phyloP scores from a whole-genome alignment of 64 coral and sea anemone genomes.

The Trachythela sp. region DNA sequence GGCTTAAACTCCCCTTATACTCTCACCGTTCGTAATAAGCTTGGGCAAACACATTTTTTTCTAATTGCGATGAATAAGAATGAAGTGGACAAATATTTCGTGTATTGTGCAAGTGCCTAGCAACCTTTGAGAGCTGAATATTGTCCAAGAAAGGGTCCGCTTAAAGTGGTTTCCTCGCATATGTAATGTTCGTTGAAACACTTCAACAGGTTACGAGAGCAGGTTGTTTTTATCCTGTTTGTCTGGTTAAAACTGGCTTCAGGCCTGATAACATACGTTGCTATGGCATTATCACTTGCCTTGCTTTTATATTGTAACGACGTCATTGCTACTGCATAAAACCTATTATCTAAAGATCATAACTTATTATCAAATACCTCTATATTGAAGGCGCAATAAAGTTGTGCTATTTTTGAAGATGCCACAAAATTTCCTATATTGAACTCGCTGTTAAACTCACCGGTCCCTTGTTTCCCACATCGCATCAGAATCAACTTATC shows the following conservation, averaged over 20 bases:
- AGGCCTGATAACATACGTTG: neutral
- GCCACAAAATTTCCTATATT: too few species aligned
- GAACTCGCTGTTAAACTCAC: too few species aligned
- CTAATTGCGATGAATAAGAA: neutral
- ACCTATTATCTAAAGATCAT: too few species aligned
- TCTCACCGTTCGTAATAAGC: neutral
- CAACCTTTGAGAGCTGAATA: neutral
- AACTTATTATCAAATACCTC: too few species aligned
- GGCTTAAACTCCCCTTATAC: neutral
- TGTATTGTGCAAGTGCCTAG: neutral
- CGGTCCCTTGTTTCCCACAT: too few species aligned
- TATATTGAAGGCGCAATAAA: too few species aligned
- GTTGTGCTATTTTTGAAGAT: too few species aligned
- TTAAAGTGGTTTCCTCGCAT: neutral
- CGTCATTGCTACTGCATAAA: too few species aligned
- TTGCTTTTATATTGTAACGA: too few species aligned
- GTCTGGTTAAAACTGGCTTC: neutral
- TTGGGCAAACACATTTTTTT: slow-evolving; percentile 9
- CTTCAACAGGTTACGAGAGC: neutral
- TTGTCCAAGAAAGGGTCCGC: neutral
- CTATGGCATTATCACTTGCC: neutral
- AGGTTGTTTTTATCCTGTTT: neutral
- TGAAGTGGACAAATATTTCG: neutral
- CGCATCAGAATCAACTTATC: too few species aligned
- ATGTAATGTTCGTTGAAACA: neutral